Percentiles rank a stretch among this genome's conserved stretches.
These are phyloP conservation scores for Matsumurasca onukii DNA, from an alignment of 1,140 invertebrate genomes.

Conservation along the genomic window DNA sequence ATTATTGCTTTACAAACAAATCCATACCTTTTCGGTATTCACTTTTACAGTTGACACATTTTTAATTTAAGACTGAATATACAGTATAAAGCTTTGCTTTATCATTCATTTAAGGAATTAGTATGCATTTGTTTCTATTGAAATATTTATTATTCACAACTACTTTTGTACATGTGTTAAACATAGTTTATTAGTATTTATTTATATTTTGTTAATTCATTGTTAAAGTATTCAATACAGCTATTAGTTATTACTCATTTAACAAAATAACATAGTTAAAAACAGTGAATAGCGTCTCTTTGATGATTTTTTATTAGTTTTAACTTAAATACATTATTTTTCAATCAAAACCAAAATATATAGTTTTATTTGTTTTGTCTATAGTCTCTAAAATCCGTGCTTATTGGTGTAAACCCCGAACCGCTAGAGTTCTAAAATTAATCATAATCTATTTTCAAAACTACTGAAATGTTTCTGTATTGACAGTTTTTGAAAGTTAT, in stretches of 20 bases:
- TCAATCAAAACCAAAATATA: not conserved
- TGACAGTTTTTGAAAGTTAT: not conserved
- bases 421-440: no score
- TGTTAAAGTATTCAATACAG: not conserved
- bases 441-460: no score
- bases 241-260: not conserved
- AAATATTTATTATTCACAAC: no score
- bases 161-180: no score
- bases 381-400: not conserved
- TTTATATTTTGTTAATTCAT: not conserved
- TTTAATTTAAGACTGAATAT: no score
- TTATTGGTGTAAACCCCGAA: not conserved
- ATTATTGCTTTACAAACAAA: no score
- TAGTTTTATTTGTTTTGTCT: not conserved
- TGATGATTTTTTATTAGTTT: not conserved
- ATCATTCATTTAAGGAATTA: no score
- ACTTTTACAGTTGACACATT: no score
- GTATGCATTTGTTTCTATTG: no score
- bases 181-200: not conserved
- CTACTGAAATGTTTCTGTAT: not conserved
- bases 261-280: not conserved
- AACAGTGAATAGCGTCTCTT: not conserved
- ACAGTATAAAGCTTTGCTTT: no score
- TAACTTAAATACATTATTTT: not conserved
- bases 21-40: no score